Percentiles rank a stretch among this genome's conserved stretches.
phyloP scores from a whole-genome alignment of 2,113 vertebrate species.

The Echinops telfairi region DNA sequence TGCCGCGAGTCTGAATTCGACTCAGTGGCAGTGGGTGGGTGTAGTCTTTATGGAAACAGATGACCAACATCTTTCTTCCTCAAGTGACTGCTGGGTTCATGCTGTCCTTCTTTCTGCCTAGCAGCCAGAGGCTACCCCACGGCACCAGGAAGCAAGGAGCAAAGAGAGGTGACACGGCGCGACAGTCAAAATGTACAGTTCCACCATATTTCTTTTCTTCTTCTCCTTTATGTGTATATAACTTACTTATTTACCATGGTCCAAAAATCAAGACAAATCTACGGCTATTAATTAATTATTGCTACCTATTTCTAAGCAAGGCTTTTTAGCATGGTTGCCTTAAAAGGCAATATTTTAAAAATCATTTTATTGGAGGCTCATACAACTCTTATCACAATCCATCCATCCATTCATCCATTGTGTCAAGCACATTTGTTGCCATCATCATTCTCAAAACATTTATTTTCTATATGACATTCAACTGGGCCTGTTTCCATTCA shows the following conservation, averaged over 20 bases:
- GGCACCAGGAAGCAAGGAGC: not conserved
- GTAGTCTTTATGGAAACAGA: not conserved
- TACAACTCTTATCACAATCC: no score
- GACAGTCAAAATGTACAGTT: not conserved
- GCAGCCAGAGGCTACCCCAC: not conserved
- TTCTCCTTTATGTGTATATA: not conserved
- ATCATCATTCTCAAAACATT: no score
- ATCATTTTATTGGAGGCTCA: no score
- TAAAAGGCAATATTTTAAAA: not conserved
- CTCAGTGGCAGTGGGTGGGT: no score
- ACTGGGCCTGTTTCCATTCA: not conserved
- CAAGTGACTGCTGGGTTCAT: not conserved
- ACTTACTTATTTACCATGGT: not conserved
- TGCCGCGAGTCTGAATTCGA: no score
- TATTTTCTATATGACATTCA: not conserved
- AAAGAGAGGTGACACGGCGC: not conserved
- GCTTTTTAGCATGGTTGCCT: not conserved
- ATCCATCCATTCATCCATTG: no score
- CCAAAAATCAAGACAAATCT: not conserved
- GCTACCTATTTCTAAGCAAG: not conserved
- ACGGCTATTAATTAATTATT: not conserved
- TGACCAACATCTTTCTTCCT: not conserved
- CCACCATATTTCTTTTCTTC: not conserved
- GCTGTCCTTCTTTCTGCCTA: not conserved
- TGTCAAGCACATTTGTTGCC: no score